Conservation (phyloP, 2,113 vertebrate species). For the Onychostoma macrolepis region DNA sequence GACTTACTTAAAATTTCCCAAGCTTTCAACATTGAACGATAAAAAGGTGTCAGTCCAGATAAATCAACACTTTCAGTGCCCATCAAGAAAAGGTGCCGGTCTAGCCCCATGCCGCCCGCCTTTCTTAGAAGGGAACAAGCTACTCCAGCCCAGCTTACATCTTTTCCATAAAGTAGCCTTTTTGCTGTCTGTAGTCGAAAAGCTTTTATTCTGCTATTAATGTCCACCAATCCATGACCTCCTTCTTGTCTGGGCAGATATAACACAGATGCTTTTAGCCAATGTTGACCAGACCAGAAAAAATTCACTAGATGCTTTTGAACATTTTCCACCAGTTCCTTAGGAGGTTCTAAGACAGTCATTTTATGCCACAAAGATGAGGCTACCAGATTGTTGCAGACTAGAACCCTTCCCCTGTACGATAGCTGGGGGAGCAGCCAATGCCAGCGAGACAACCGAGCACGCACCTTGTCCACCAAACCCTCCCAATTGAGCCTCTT, state of each 20-base stretch:
- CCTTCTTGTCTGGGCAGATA: neutral
- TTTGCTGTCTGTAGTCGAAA: neutral
- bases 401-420: neutral
- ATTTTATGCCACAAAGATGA: neutral
- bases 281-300: neutral
- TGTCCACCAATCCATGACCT: neutral
- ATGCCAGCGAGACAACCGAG: neutral
- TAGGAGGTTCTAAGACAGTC: neutral
- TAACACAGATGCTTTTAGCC: neutral
- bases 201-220: neutral
- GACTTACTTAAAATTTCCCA: neutral
- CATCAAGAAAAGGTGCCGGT: neutral
- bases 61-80: neutral
- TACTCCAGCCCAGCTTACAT: slow-evolving; percentile 10
- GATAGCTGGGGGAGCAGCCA: neutral
- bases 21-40: neutral
- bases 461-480: neutral
- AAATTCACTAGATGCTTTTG: neutral
- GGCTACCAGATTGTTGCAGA: neutral
- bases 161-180: neutral
- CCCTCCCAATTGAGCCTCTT: neutral
- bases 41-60: neutral
- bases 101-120: neutral
- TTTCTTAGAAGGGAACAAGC: neutral
- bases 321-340: neutral